Evolutionary conservation across 1,140 invertebrate genomes (phyloP).

Genomic region (Hydropsyche tenuis): DNA sequence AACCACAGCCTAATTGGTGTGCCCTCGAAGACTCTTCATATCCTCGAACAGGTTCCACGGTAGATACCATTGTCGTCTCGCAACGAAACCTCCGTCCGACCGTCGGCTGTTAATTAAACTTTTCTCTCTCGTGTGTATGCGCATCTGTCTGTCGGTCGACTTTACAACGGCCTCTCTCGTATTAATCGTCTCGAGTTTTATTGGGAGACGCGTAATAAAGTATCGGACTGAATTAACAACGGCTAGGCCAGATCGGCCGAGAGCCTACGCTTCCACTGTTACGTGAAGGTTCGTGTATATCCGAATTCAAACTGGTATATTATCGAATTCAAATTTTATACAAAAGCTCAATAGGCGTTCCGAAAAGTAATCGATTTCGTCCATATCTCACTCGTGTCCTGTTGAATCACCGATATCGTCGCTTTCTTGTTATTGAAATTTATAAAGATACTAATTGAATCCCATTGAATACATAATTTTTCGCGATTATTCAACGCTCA

Average conservation of each 20-base stretch:
- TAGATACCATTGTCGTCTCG: slow-evolving; percentile 16
- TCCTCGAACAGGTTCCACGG: slow-evolving; percentile 13
- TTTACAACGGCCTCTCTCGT: too few relatives aligned
- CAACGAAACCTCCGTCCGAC: not conserved
- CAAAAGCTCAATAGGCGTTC: too few relatives aligned
- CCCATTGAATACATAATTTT: not conserved
- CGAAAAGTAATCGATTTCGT: too few relatives aligned
- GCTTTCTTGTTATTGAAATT: not conserved
- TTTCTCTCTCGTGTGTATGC: not conserved
- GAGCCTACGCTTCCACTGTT: not conserved
- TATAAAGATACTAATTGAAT: not conserved
- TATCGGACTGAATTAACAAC: too few relatives aligned
- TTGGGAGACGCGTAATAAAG: slow-evolving; percentile 29
- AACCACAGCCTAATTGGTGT: slow-evolving; percentile 43
- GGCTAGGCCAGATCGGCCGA: slow-evolving; percentile 23
- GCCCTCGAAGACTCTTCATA: slow-evolving; percentile 28
- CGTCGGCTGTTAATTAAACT: slow-evolving; percentile 43
- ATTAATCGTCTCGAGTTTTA: too few relatives aligned
- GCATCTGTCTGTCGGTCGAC: not conserved
- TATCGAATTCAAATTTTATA: too few relatives aligned
- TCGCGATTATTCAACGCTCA: not conserved
- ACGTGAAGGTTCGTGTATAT: not conserved
- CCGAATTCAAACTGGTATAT: not conserved
- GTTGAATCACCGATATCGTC: not conserved
- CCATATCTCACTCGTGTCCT: too few relatives aligned